phyloP scores from a whole-genome alignment of 1,140 invertebrate genomes.

The Brachionus paranguensis region DNA sequence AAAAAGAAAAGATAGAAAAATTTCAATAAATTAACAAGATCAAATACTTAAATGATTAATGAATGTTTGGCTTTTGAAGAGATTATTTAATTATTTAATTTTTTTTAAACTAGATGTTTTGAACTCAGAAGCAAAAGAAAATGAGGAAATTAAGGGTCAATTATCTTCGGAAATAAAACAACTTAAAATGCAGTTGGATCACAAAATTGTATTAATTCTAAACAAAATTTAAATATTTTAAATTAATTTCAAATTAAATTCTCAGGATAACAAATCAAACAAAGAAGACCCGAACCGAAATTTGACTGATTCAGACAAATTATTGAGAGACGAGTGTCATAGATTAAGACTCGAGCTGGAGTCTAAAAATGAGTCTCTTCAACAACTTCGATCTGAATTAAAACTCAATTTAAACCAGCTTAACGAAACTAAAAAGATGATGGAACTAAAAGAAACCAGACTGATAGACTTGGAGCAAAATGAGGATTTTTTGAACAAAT shows the following conservation, averaged over 20 bases:
- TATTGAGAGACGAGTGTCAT: neutral
- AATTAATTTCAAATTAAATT: neutral
- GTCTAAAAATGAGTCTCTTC: neutral
- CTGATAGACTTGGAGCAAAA: neutral
- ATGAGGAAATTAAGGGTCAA: slow-evolving; percentile 8
- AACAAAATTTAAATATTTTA: neutral
- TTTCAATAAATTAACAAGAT: neutral
- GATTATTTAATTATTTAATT: neutral
- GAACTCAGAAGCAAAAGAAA: slow-evolving; percentile 18
- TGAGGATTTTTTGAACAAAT: neutral
- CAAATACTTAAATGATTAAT: neutral
- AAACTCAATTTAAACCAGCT: slow-evolving; percentile 3
- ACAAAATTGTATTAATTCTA: neutral
- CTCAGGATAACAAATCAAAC: neutral
- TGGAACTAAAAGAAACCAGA: slow-evolving; percentile 18
- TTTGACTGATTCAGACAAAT: slow-evolving; percentile 20
- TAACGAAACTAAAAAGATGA: slow-evolving; percentile 1
- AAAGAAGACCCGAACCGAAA: neutral
- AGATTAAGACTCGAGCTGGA: neutral
- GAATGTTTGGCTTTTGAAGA: neutral
- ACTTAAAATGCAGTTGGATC: neutral
- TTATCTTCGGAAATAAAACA: neutral
- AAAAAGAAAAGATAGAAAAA: neutral
- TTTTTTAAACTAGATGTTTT: neutral
- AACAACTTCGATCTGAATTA: neutral